phyloP scores from a whole-genome alignment of 2,888 invertebrate species.

The Strigamia maritima region DNA sequence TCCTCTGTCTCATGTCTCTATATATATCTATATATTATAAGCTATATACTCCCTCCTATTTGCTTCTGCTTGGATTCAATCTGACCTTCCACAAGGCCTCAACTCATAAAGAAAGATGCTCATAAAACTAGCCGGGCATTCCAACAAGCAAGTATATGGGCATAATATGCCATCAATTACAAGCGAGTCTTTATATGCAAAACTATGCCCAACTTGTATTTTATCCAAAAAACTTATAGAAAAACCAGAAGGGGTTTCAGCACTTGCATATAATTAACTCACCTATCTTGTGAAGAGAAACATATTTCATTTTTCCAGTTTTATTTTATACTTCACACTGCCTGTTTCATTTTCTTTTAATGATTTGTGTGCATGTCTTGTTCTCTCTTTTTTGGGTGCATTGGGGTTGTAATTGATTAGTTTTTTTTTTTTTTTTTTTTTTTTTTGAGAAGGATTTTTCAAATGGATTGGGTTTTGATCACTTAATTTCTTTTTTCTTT shows the following conservation, averaged over 20 bases:
- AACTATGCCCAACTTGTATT: not conserved
- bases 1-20: not conserved
- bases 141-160: conserved; percentile 1
- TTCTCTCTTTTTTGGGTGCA: not conserved
- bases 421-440: not conserved
- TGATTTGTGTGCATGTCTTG: not conserved
- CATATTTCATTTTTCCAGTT: not conserved
- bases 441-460: not conserved
- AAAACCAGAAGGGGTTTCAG: conserved; percentile 15
- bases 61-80: not conserved
- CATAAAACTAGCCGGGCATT: conserved; percentile 23
- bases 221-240: not conserved
- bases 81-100: not conserved
- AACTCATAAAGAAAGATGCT: conserved; percentile 19
- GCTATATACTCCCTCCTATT: too few species aligned
- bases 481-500: not conserved
- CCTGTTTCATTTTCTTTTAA: not conserved
- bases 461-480: not conserved
- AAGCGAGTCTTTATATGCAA: not conserved
- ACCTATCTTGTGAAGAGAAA: not conserved
- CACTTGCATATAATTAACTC: conserved; percentile 1
- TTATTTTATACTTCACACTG: too few species aligned
- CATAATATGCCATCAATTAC: conserved; percentile 20
- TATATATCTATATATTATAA: too few species aligned
- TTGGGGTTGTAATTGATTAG: not conserved